These are phyloP conservation scores for Leptopilina drosophilae DNA, from an alignment of 2,888 invertebrate genomes.

Conservation along the genomic window DNA sequence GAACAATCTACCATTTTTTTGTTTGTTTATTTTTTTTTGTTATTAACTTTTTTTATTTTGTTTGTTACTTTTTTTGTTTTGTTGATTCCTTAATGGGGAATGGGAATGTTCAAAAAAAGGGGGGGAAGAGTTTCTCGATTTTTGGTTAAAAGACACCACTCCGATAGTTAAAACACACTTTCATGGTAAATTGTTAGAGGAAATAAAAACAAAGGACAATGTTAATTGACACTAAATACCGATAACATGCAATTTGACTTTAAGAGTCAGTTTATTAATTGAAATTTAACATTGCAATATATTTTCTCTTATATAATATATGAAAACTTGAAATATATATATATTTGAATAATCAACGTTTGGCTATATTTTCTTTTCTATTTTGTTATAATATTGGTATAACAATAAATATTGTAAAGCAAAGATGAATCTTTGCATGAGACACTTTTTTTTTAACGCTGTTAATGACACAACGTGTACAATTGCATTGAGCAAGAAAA, in stretches of 20 bases:
- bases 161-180: neutral
- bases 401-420: neutral
- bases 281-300: too few species aligned
- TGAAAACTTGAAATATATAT: neutral
- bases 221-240: neutral
- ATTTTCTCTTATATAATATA: neutral
- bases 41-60: too few species aligned
- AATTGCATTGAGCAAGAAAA: conserved; percentile 20
- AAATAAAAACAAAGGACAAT: neutral
- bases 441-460: conserved; percentile 29
- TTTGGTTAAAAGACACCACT: neutral
- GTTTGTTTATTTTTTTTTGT: too few species aligned
- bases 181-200: neutral
- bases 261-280: neutral
- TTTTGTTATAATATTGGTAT: neutral
- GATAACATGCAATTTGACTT: neutral
- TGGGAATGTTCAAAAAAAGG: neutral
- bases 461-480: conserved; percentile 29
- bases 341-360: neutral
- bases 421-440: conserved; percentile 13
- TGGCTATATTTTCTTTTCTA: neutral
- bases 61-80: neutral
- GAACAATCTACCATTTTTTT: conserved; percentile 41
- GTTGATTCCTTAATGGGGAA: conserved; percentile 31
- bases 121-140: neutral